A percentile compares a stretch with the other conserved stretches of the same genome.
These are phyloP conservation scores for Probosciger aterrimus DNA, from an alignment of 2,113 vertebrate species.

Conservation along the genomic window DNA sequence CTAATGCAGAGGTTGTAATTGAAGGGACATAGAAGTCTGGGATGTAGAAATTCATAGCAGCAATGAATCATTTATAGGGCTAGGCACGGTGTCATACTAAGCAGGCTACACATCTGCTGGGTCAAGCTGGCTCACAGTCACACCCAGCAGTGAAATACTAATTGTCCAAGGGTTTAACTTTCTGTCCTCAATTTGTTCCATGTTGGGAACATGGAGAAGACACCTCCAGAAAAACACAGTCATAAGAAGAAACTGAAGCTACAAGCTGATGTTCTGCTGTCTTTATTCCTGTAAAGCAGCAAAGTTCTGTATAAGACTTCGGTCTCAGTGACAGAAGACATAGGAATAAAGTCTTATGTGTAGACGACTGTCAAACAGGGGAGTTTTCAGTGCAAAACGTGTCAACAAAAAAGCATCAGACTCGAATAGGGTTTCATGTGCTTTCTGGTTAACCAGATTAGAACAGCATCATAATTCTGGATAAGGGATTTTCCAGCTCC, in stretches of 20 bases:
- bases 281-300: neutral
- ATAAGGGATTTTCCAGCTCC: neutral
- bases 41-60: neutral
- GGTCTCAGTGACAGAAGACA: neutral
- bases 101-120: neutral
- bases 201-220: neutral
- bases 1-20: neutral
- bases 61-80: fast-evolving
- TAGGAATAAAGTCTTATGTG: neutral
- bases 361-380: neutral
- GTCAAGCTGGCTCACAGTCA: neutral
- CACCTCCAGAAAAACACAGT: neutral
- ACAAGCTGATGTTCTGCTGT: neutral
- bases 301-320: neutral
- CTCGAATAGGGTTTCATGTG: neutral
- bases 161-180: neutral
- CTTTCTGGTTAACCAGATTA: neutral
- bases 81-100: neutral
- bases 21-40: neutral
- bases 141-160: neutral
- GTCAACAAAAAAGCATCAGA: neutral
- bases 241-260: neutral
- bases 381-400: neutral
- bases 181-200: neutral
- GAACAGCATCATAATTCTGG: fast-evolving